Evolutionary conservation across 2,113 vertebrate species (phyloP).

Genomic region (Larimichthys crocea): DNA sequence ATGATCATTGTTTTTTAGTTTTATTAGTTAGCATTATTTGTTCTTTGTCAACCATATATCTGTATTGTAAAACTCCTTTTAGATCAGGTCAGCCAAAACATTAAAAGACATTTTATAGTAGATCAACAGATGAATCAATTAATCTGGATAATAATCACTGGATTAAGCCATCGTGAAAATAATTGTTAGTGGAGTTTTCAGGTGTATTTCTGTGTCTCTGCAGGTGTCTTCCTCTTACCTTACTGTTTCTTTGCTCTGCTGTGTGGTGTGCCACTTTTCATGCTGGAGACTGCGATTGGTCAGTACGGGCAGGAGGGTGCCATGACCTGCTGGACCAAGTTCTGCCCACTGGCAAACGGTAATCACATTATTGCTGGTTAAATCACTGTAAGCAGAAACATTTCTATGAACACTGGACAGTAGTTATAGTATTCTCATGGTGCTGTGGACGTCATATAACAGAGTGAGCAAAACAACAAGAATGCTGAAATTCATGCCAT

Average conservation of each 20-base stretch:
- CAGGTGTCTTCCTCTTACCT: slow-evolving; percentile 63
- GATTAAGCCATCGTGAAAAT: no score
- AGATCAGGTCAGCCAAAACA: no score
- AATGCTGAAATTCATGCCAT: no score
- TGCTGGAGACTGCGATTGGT: slow-evolving; percentile 56
- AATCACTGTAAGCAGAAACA: background rate
- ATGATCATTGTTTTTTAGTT: no score
- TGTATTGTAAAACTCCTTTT: no score
- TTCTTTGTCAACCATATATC: no score
- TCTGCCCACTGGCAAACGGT: slow-evolving; percentile 55
- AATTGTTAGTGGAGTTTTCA: no score
- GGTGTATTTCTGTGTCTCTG: background rate
- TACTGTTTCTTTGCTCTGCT: slow-evolving; percentile 55
- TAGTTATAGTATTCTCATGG: background rate
- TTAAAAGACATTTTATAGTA: no score
- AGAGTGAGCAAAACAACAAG: no score
- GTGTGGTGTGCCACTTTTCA: slow-evolving; percentile 54
- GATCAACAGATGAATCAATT: no score
- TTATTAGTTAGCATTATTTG: no score
- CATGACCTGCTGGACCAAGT: slow-evolving; percentile 51
- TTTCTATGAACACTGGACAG: background rate
- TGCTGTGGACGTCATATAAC: background rate
- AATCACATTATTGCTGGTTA: background rate
- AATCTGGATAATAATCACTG: no score
- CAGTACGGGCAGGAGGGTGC: slow-evolving; percentile 53